These are phyloP conservation scores for Conistra vaccinii DNA, from an alignment of 2,888 invertebrate species.

Conservation along the genomic window DNA sequence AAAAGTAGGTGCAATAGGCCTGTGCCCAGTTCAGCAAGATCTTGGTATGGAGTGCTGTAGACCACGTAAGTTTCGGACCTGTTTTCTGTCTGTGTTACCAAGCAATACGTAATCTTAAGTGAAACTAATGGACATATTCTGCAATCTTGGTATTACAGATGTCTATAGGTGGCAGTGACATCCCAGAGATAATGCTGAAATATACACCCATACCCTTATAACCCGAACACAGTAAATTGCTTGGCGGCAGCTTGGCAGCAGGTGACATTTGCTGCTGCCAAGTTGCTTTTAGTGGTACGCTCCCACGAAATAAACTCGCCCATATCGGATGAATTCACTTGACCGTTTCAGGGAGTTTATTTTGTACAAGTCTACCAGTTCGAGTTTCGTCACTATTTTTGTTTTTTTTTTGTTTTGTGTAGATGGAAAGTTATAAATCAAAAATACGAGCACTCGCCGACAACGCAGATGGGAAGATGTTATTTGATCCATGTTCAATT, in stretches of 20 bases:
- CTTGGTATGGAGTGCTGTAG: conserved; percentile 62
- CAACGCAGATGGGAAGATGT: not conserved
- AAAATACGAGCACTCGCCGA: not conserved
- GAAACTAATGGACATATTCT: not conserved
- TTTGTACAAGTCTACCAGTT: not conserved
- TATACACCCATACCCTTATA: not conserved
- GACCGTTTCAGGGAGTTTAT: not conserved
- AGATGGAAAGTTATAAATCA: not conserved
- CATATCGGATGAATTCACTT: not conserved
- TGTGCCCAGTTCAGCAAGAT: conserved; percentile 60
- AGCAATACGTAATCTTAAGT: not conserved
- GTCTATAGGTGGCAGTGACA: not conserved
- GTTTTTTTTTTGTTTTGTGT: not conserved
- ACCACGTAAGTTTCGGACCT: conserved; percentile 36
- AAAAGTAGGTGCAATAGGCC: conserved; percentile 26
- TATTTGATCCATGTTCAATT: not conserved
- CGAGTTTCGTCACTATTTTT: not conserved
- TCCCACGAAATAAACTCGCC: not conserved
- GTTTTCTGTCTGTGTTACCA: not conserved
- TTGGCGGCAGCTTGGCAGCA: not conserved
- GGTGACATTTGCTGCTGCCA: not conserved
- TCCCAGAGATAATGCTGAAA: not conserved
- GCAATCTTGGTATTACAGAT: not conserved
- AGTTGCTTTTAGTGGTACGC: not conserved
- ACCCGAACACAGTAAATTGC: not conserved